phyloP scores from a whole-genome alignment of 2,113 vertebrate species.

The Picathartes gymnocephalus region DNA sequence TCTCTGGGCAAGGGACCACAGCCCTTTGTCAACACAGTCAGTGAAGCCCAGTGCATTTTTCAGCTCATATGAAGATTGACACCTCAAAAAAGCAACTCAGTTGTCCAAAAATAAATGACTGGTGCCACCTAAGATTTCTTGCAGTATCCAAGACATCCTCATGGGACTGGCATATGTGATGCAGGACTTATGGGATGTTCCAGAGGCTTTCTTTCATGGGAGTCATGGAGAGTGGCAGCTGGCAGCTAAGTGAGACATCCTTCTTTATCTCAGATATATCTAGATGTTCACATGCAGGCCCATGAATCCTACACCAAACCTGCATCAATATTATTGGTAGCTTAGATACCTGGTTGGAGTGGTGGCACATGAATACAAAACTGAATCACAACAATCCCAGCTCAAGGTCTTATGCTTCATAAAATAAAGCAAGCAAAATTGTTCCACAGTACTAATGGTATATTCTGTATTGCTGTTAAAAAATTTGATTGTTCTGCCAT shows the following conservation, averaged over 20 bases:
- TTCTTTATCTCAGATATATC: neutral
- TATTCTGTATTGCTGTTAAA: neutral
- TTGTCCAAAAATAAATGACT: neutral
- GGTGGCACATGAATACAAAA: neutral
- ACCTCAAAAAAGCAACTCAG: neutral
- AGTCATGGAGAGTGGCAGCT: neutral
- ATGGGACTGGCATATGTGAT: neutral
- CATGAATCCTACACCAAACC: neutral
- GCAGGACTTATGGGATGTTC: neutral
- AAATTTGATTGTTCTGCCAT: neutral
- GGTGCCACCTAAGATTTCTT: neutral
- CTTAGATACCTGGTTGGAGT: neutral
- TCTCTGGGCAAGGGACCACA: neutral
- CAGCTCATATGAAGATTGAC: neutral
- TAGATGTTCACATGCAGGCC: neutral
- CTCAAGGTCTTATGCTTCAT: neutral
- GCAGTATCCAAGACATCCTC: neutral
- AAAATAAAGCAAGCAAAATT: neutral
- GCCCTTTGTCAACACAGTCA: neutral
- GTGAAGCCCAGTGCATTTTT: neutral
- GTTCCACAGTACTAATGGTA: neutral
- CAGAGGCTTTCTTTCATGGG: neutral
- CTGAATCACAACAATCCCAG: neutral
- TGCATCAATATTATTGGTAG: neutral
- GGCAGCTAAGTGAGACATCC: neutral